Percentiles rank a stretch among this genome's conserved stretches.
Conservation (phyloP, 2,113 vertebrate species). For the Eclectus roratus region DNA sequence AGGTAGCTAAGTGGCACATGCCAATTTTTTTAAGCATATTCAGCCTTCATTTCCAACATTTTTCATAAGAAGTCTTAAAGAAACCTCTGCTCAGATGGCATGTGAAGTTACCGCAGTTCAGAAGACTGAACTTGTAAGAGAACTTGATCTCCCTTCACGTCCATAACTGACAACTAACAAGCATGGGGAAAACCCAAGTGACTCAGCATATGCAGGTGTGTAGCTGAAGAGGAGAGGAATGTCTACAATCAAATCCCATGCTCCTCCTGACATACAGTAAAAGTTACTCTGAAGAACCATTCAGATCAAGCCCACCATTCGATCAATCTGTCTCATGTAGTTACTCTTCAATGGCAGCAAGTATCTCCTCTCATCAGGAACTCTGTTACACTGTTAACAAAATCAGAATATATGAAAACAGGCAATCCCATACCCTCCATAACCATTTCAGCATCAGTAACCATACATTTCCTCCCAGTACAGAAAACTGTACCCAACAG, state of each 20-base stretch:
- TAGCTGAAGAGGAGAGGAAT: background rate
- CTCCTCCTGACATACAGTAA: background rate
- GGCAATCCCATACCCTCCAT: background rate
- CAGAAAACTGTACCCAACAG: rapidly evolving
- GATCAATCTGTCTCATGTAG: constrained; percentile 98
- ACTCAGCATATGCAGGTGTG: background rate
- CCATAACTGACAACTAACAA: background rate
- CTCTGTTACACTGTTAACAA: constrained; percentile 84
- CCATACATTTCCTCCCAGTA: background rate
- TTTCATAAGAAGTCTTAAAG: background rate
- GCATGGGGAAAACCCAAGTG: constrained; percentile 5
- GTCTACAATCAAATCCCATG: background rate
- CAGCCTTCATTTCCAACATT: constrained; percentile 24
- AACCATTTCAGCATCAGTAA: background rate
- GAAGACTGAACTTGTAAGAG: background rate
- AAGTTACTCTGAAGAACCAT: background rate
- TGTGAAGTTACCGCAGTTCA: background rate
- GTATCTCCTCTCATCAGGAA: constrained; percentile 90
- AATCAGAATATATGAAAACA: rapidly evolving
- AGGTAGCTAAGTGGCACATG: constrained; percentile 51
- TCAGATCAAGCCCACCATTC: constrained; percentile 95
- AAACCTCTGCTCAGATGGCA: background rate
- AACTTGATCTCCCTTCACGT: background rate
- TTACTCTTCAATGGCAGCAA: constrained; percentile 91
- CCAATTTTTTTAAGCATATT: background rate